Conservation (phyloP, 1,140 invertebrate genomes). For the Drosophila prosaltans region DNA sequence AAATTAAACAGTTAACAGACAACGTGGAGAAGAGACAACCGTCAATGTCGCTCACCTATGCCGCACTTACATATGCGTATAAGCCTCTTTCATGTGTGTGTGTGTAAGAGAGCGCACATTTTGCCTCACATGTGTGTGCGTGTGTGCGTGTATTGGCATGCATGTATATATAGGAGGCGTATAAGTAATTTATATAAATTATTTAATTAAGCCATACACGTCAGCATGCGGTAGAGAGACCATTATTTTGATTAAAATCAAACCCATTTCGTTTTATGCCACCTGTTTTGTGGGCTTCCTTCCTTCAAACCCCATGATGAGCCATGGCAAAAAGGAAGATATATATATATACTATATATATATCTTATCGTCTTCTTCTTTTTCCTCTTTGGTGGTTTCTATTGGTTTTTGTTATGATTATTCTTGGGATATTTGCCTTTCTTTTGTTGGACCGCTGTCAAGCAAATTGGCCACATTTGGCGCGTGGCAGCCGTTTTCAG, state of each 20-base stretch:
- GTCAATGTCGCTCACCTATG: constrained; percentile 8
- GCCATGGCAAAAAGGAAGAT: not conserved
- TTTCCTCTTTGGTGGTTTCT: constrained; percentile 35
- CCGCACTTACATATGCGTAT: not conserved
- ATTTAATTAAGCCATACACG: constrained; percentile 76
- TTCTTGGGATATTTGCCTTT: constrained; percentile 50
- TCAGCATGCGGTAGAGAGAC: constrained; percentile 58
- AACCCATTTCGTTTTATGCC: constrained; percentile 70
- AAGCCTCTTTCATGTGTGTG: too few species aligned
- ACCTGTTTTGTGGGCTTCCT: constrained; percentile 44
- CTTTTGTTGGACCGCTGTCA: constrained; percentile 20
- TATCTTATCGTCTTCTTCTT: not conserved
- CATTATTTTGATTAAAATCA: constrained; percentile 79
- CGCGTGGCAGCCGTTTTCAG: constrained; percentile 60
- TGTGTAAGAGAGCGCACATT: not conserved
- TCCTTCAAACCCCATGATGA: not conserved
- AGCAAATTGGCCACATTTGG: constrained; percentile 69
- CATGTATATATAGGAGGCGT: constrained; percentile 29
- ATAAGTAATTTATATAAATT: constrained; percentile 74
- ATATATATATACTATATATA: not conserved
- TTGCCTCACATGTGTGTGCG: not conserved
- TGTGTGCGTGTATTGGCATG: constrained; percentile 10
- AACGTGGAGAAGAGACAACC: not conserved
- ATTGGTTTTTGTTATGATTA: constrained; percentile 66
- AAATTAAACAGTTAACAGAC: constrained; percentile 6